Evolutionary conservation across 2,797 vertebrate genomes (phyloP).

Genomic region (Bryconaethiops microstoma): DNA sequence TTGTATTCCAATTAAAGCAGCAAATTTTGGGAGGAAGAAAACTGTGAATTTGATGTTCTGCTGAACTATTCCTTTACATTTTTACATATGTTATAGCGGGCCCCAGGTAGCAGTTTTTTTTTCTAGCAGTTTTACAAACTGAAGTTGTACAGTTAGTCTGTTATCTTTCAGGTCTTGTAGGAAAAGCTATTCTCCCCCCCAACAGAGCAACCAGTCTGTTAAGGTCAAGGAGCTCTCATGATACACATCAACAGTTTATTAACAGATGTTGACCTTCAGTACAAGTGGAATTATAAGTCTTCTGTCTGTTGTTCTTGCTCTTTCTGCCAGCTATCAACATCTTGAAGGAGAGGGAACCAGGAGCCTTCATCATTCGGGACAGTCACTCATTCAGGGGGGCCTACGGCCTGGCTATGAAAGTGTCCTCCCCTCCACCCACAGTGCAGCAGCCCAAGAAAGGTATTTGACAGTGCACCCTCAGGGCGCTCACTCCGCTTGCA

Average conservation of each 20-base stretch:
- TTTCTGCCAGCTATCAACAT: constrained; percentile 84
- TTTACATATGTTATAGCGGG: too few relatives aligned
- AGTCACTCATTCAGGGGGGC: constrained; percentile 98
- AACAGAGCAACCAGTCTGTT: neutral
- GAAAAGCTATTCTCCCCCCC: too few relatives aligned
- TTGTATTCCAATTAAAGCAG: too few relatives aligned
- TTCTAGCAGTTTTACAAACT: too few relatives aligned
- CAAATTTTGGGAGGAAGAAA: too few relatives aligned
- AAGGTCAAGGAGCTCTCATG: neutral
- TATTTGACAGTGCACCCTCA: constrained; percentile 58
- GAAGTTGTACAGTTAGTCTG: too few relatives aligned
- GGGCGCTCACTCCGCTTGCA: neutral
- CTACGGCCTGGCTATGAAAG: constrained; percentile 97
- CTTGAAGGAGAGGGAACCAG: constrained; percentile 91
- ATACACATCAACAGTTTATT: neutral
- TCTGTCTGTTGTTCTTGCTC: neutral
- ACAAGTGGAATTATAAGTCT: neutral
- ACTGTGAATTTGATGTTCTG: too few relatives aligned
- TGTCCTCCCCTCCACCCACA: constrained; percentile 90
- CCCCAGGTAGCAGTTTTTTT: too few relatives aligned
- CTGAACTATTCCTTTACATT: too few relatives aligned
- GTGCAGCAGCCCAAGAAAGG: constrained; percentile 95
- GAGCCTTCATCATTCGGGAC: constrained; percentile 97
- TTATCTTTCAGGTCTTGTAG: too few relatives aligned
- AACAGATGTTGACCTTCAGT: neutral